Base-by-base conservation (phyloP, 1,140 invertebrate genomes). In the Drosophila teissieri region DNA sequence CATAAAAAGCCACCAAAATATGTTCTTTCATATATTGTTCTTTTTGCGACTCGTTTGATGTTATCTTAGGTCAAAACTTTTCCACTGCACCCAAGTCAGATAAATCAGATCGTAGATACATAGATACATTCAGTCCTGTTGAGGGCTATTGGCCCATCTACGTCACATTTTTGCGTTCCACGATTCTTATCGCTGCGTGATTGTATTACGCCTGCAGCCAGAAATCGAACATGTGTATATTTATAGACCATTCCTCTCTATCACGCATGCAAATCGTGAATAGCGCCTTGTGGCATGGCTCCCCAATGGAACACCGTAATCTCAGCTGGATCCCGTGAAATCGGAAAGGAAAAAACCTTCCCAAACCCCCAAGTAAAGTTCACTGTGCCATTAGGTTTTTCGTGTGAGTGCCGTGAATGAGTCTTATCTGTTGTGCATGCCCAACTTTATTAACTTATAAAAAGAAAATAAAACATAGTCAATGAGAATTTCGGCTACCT, bases 211-310 rank as follows among this genome's bases (percentile, higher is more conserved):
- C 73, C 75, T 76, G 74, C 46, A 51, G 24, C 17, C 45, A 60
- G 45, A 73, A 67, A 76, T 68, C 67, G 44, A 56, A 57, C 46
- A 54, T 72, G 27, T 57, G 60, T 37, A 7, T 78, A 81, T 82
- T 86, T 51, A 65, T 85, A 73, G 73, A 37, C 60, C 55, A 73
- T 49, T 55, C 49, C 64, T 15, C 24, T 48, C 52, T 49, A 81
- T 72, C 82, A 86, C 78, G 78, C 64, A 37, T 56, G 52, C 52
- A 67, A 72, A 63, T 78, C 82, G 69, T 88, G 82, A 72, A 70
- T 57, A 62, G 12, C 57, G 51, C 54, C 31, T 46, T 67, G 44
- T 57, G 22, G 42, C 6, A 55, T 17, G 45, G 45, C 61, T 76
- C 72, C 61, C 61, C 78, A 75, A 53, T 49, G 60, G 37, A 42